phyloP scores from a whole-genome alignment of 2,113 vertebrate genomes.

The Indicator indicator region DNA sequence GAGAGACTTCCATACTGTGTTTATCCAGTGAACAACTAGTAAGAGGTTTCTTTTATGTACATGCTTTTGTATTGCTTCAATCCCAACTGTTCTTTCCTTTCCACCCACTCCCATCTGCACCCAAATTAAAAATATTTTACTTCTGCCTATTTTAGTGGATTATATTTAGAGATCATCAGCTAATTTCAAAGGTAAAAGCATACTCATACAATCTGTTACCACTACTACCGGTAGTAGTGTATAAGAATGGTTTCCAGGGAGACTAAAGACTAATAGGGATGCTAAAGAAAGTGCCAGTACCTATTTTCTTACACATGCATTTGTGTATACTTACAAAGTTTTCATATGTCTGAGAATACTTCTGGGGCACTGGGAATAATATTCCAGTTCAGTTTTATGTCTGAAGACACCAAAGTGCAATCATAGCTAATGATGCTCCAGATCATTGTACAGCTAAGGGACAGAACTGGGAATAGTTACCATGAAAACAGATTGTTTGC shows the following conservation, averaged over 20 bases:
- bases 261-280: not conserved
- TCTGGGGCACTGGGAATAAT: not conserved
- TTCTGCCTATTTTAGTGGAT: not conserved
- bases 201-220: not conserved
- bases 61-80: not conserved
- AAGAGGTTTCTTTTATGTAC: not conserved
- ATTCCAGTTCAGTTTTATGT: not conserved
- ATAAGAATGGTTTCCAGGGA: not conserved
- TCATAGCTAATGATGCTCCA: not conserved
- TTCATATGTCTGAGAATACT: not conserved
- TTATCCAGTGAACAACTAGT: not conserved
- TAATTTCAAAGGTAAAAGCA: not conserved
- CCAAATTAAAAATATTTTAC: slow-evolving; percentile 18
- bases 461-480: not conserved
- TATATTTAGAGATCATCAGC: not conserved
- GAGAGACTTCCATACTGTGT: not conserved
- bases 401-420: not conserved
- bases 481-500: not conserved
- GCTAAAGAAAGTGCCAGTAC: not conserved
- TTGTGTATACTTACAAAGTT: not conserved
- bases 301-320: not conserved
- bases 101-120: not conserved
- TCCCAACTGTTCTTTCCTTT: not conserved
- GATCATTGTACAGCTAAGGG: not conserved
- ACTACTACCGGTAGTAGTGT: not conserved